Evolutionary conservation across 2,888 invertebrate species (phyloP).

Genomic region (Melieria picta): DNA sequence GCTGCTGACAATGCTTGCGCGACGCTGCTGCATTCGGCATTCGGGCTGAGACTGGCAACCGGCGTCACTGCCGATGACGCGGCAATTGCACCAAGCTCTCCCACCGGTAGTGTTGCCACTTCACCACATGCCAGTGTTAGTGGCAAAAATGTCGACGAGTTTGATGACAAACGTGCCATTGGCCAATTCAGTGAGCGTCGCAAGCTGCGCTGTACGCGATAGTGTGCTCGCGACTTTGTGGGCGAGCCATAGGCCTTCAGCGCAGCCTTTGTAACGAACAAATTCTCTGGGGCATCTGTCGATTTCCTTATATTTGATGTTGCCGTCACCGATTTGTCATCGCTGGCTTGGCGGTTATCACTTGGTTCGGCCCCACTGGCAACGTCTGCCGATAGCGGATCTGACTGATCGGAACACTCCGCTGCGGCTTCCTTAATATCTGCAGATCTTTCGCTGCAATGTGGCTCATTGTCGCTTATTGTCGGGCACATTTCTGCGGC

Average conservation of each 20-base stretch:
- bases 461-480: no score
- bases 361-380: not conserved
- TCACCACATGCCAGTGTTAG: constrained; percentile 22
- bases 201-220: constrained; percentile 13
- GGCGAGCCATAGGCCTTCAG: constrained; percentile 36
- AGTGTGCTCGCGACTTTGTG: constrained; percentile 14
- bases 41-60: not conserved
- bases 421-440: no score
- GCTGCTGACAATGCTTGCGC: not conserved
- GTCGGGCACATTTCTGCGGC: no score
- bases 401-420: no score
- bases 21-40: not conserved
- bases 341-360: not conserved
- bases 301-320: constrained; percentile 12
- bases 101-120: constrained; percentile 5
- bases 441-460: no score
- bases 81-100: not conserved
- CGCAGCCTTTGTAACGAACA: constrained; percentile 39
- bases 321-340: not conserved
- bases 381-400: no score
- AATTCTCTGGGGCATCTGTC: constrained; percentile 16
- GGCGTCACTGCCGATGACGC: not conserved
- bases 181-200: constrained; percentile 4
- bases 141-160: constrained; percentile 11
- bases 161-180: constrained; percentile 9